Evolutionary conservation across 2,888 invertebrate genomes (phyloP), one percentile per base, ranked within the genome.

Genomic region (Cenopis cana): DNA sequence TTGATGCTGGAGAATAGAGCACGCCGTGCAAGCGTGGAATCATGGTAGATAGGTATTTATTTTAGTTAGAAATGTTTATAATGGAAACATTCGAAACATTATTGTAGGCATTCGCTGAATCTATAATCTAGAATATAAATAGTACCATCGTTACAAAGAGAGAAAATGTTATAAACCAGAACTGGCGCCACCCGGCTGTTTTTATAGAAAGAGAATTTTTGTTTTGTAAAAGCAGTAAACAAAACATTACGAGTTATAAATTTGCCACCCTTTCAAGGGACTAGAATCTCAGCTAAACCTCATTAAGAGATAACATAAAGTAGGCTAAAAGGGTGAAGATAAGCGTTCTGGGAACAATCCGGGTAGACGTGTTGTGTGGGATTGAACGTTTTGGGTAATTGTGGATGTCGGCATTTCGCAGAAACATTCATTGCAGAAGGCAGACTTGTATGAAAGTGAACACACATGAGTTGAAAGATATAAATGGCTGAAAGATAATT

Each of bases 311-410:
- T 59, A 65, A 70, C 64, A 41, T 29, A 29, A 56, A 64, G 20
- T 38, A 46, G 65, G 60, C 66, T 66, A 66, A 70, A 70, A 70
- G 70, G 65, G 66, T 70, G 20, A 2, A 59, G 59, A 70, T 70
- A 70, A 70, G 20, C 14, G 49, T 66, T 66, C 70, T 55, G 60
- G 70, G 70, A 70, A 66, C 69, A 65, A 65, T 69, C 41, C 18
- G 10, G 33, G 55, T 54, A 24, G 64, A 38, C 36, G 18, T 46
- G 17, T 49, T 64, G 20, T 18, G 18, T 64, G 64, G 46, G 54
- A 54, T n/a, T 36, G 54, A 11, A 55, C n/a, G 61, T 68, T 68
- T 61, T 60, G 18, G 41, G 61, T 61, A 33, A 68, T 55, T 20
- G 46, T 46, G n/a, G 24, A 41, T 41, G 18, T 20, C 52, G 54